Base-by-base conservation (phyloP, 2,113 vertebrate species). In the Lathamus discolor region DNA sequence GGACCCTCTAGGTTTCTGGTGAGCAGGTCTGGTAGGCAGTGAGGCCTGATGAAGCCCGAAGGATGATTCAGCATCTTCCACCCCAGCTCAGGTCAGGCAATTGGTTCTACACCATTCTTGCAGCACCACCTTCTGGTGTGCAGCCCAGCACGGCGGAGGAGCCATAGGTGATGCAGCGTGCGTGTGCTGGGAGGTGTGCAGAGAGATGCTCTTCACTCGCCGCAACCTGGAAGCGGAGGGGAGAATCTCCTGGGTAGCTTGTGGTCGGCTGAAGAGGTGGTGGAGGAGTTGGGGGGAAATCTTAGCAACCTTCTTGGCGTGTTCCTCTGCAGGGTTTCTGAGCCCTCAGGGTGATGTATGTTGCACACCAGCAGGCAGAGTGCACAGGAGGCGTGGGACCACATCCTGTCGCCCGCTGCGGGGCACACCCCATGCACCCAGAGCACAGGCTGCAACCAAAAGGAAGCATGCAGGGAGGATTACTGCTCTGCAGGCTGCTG, bases 171-270 rank as follows among this genome's bases (percentile, higher is more conserved):
- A 14, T 4, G 64, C 8, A 4, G n/a, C 31, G 4, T 2, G 35
- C 0, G 2, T 5, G 15, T 5, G 15, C 0, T 11, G 29, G 55
- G 43, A 37, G 35, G 6, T 0, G 3, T 9, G 2, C 29, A 0
- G 0, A 1, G 35, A 33, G 57, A 6, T 51, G 54, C 86, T 37
- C 35, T 3, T 31, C 16, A 1, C 25, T 11, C 5, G 4, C 35
- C 13, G 22, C 77, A 48, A 23, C 72, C 35, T 44, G 55, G 11
- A 1, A 33, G 43, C 2, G 11, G 35, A 15, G 23, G 19, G 4
- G 31, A 10, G 23, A 24, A 66, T 6, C 76, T 28, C 27, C 76
- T 8, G 55, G 23, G 23, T 2, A n/a, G 48, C 69, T 84, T 16
- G 55, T 29, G 67, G 82, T 28, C 37, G 6, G 13, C n/a, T 4